phyloP scores from a whole-genome alignment of 1,140 invertebrate genomes.

The Choristoneura fumiferana region DNA sequence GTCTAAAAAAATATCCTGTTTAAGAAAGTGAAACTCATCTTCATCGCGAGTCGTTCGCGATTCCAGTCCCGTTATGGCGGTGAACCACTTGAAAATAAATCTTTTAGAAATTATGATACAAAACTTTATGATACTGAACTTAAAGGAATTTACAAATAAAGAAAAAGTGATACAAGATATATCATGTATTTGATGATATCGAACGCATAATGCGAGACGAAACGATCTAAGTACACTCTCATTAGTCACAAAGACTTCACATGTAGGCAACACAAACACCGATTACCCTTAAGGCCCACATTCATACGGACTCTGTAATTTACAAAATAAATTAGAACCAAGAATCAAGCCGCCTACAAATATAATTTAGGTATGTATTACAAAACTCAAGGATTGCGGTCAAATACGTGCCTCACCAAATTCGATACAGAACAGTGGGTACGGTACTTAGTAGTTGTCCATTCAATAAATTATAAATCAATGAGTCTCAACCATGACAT shows the following conservation, averaged over 20 bases:
- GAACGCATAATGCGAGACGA: neutral
- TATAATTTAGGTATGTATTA: neutral
- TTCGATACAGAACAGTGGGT: neutral
- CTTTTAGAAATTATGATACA: too few species aligned
- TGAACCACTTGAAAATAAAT: slow-evolving; percentile 1
- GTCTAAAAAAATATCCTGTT: slow-evolving; percentile 14
- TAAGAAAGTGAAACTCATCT: slow-evolving; percentile 18
- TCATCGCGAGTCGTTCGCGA: neutral
- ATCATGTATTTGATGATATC: too few species aligned
- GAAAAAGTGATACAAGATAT: too few species aligned
- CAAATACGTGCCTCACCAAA: neutral
- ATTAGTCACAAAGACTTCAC: slow-evolving; percentile 21
- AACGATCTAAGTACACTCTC: neutral
- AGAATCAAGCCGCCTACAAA: neutral
- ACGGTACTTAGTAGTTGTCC: neutral
- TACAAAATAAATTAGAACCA: neutral
- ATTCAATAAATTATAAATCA: slow-evolving; percentile 7
- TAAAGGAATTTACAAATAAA: too few species aligned
- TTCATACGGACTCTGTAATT: neutral
- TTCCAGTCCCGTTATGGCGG: neutral
- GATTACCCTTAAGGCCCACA: neutral
- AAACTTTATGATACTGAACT: too few species aligned
- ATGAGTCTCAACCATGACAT: too few species aligned
- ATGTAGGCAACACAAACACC: slow-evolving; percentile 9
- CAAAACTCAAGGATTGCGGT: neutral